phyloP scores from a whole-genome alignment of 2,888 invertebrate genomes.

The Scaeva pyrastri region DNA sequence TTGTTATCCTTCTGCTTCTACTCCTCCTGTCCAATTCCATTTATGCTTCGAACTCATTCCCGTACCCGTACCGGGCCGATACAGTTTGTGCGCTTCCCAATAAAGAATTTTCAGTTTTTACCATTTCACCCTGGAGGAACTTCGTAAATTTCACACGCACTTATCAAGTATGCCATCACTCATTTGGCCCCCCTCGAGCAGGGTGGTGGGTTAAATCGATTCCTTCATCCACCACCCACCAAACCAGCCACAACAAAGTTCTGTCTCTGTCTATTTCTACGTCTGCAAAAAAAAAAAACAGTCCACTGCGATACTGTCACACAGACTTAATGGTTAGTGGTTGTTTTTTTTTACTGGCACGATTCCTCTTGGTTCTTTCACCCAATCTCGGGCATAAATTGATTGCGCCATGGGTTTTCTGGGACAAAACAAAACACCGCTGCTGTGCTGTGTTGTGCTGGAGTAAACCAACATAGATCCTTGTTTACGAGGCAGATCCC shows the following conservation, averaged over 20 bases:
- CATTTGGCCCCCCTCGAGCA: constrained; percentile 26
- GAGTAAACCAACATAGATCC: constrained; percentile 15
- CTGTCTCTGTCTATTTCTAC: background rate
- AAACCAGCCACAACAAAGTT: background rate
- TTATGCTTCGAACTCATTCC: too few relatives aligned
- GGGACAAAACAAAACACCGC: constrained; percentile 26
- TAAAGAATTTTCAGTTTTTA: constrained; percentile 8
- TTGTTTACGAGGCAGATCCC: constrained; percentile 50
- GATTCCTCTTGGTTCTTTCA: constrained; percentile 13
- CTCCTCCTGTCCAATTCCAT: background rate
- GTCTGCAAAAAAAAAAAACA: constrained; percentile 47
- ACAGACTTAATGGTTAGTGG: constrained; percentile 37
- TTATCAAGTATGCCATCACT: constrained; percentile 55
- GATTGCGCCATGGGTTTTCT: constrained; percentile 54
- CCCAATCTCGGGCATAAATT: constrained; percentile 41
- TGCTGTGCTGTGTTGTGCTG: background rate
- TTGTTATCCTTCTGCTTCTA: background rate
- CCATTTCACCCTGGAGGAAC: constrained; percentile 16
- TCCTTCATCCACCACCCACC: background rate
- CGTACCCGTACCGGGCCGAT: background rate
- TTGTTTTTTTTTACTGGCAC: constrained; percentile 2
- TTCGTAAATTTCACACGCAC: constrained; percentile 62
- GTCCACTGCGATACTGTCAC: constrained; percentile 48
- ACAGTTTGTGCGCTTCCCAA: background rate
- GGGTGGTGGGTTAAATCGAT: background rate